Conservation (phyloP, 2,797 vertebrate species). For the Phoxinus dragarum region DNA sequence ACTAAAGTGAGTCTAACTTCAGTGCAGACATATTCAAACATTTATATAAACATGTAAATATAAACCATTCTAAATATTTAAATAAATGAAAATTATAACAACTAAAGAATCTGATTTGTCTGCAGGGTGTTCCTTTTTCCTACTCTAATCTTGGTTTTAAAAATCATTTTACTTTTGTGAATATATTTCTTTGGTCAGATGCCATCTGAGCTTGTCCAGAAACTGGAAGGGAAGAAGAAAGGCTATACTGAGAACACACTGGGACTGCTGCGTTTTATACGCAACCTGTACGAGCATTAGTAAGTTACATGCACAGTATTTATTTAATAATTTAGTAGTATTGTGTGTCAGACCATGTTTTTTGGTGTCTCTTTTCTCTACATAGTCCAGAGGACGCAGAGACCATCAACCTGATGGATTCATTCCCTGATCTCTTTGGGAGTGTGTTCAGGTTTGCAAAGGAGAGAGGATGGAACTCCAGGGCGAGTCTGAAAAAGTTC, state of each 20-base stretch:
- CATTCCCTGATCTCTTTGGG: slow-evolving; percentile 71
- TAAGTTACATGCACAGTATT: slow-evolving; percentile 53
- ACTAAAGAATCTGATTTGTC: not conserved
- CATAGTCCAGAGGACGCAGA: slow-evolving; percentile 44
- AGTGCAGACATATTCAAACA: not conserved
- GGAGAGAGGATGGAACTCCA: too few relatives aligned
- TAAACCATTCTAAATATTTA: not conserved
- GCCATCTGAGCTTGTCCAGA: slow-evolving; percentile 56
- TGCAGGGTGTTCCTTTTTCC: fast-evolving
- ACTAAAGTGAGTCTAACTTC: slow-evolving; percentile 55
- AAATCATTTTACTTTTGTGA: not conserved
- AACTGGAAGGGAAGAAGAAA: slow-evolving; percentile 62
- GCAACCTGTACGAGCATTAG: slow-evolving; percentile 67
- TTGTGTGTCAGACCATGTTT: not conserved
- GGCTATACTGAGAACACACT: slow-evolving; percentile 60
- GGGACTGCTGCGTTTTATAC: slow-evolving; percentile 70
- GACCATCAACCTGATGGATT: slow-evolving; percentile 37
- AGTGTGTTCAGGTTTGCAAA: too few relatives aligned
- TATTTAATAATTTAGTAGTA: not conserved
- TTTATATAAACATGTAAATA: not conserved
- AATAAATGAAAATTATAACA: not conserved
- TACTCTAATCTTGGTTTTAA: not conserved
- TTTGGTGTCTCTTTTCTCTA: not conserved
- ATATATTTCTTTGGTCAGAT: slow-evolving; percentile 60
- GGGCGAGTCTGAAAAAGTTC: too few relatives aligned